phyloP scores from a whole-genome alignment of 2,797 vertebrate species.

The Valencia hispanica region DNA sequence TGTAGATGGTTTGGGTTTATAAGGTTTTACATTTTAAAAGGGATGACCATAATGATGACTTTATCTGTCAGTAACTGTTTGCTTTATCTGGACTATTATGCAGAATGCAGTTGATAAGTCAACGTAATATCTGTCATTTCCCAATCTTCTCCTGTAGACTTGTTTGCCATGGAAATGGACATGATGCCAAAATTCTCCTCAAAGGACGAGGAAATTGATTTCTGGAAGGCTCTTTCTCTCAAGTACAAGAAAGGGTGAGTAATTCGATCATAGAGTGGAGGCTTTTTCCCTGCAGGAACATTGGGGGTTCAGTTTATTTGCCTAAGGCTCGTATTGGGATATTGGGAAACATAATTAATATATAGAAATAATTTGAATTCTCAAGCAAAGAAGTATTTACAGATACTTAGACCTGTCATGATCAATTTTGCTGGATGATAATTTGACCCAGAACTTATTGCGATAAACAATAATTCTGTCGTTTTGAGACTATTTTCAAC shows the following conservation, averaged over 20 bases:
- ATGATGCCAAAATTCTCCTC: constrained; percentile 90
- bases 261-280: too few species aligned
- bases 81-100: not conserved
- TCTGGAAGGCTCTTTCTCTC: constrained; percentile 90
- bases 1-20: not conserved
- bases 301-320: not conserved
- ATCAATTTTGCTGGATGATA: too few species aligned
- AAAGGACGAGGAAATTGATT: constrained; percentile 91
- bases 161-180: constrained; percentile 90
- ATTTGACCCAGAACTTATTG: too few species aligned
- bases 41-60: not conserved
- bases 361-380: not conserved
- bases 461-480: too few species aligned
- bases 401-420: too few species aligned
- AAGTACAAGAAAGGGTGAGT: constrained; percentile 90
- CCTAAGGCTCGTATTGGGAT: not conserved
- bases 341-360: not conserved
- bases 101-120: not conserved
- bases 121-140: not conserved
- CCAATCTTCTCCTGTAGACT: constrained; percentile 48
- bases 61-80: not conserved
- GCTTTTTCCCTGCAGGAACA: not conserved
- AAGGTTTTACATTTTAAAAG: not conserved
- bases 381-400: too few species aligned
- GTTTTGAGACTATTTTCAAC: too few species aligned